phyloP scores from a whole-genome alignment of 2,888 invertebrate genomes.

The Eretmocerus hayati region DNA sequence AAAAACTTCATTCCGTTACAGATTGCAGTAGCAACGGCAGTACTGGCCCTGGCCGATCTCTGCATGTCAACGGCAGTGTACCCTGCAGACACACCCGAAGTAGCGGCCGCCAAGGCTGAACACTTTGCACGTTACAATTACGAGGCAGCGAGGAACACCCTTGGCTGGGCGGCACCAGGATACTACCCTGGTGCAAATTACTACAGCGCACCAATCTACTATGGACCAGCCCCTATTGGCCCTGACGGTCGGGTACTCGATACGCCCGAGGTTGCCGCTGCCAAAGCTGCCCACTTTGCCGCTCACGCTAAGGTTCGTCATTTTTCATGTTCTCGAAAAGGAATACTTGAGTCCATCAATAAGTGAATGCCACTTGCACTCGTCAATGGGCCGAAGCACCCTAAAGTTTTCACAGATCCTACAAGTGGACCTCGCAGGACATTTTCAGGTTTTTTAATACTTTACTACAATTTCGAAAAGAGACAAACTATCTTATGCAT shows the following conservation, averaged over 20 bases:
- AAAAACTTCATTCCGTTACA: too few relatives aligned
- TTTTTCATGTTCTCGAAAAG: too few relatives aligned
- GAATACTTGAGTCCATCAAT: too few relatives aligned
- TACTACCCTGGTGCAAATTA: too few relatives aligned
- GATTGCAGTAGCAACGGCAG: not conserved
- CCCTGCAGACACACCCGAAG: conserved; percentile 33
- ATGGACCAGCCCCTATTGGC: conserved; percentile 35
- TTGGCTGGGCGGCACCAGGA: conserved; percentile 9
- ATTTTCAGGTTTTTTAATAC: not conserved
- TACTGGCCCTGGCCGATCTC: conserved; percentile 8
- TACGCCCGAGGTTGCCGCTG: conserved; percentile 39
- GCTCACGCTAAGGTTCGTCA: conserved; percentile 29
- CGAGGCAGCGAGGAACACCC: conserved; percentile 19
- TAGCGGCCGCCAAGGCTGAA: conserved; percentile 34
- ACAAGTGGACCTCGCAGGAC: too few relatives aligned
- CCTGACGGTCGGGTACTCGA: conserved; percentile 41
- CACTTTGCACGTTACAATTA: conserved; percentile 25
- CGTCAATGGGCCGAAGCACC: too few relatives aligned
- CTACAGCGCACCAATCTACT: conserved; percentile 6
- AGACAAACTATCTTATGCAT: not conserved
- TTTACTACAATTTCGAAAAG: not conserved
- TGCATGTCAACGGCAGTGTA: conserved; percentile 6
- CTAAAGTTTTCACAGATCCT: too few relatives aligned
- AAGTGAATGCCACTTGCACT: too few relatives aligned
- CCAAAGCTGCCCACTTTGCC: conserved; percentile 41